Conservation (phyloP, 2,888 invertebrate species). For the Physocephala rufipes region DNA sequence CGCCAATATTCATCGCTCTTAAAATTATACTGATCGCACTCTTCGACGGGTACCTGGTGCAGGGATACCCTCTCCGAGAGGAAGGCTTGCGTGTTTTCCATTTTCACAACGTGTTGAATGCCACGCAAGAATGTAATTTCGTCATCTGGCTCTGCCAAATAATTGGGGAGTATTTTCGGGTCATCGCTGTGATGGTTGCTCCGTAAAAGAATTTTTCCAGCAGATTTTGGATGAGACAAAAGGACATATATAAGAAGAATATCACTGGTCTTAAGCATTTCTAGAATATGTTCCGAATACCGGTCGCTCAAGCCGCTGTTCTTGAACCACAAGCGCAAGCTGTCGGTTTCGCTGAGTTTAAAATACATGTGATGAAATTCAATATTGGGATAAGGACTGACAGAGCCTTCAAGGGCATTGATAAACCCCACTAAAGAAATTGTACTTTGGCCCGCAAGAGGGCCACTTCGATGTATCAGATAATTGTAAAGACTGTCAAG, state of each 20-base stretch:
- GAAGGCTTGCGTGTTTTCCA: slow-evolving; percentile 65
- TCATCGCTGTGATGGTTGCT: slow-evolving; percentile 69
- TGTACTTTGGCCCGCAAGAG: slow-evolving; percentile 63
- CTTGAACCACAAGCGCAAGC: slow-evolving; percentile 35
- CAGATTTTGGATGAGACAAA: slow-evolving; percentile 67
- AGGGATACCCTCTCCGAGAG: slow-evolving; percentile 56
- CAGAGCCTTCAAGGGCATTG: slow-evolving; percentile 66
- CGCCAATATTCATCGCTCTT: slow-evolving; percentile 70
- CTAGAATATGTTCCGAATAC: slow-evolving; percentile 39
- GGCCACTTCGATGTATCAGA: slow-evolving; percentile 67
- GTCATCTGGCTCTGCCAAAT: slow-evolving; percentile 71
- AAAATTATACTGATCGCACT: slow-evolving; percentile 53
- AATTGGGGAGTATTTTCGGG: slow-evolving; percentile 75
- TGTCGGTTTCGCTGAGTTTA: slow-evolving; percentile 44
- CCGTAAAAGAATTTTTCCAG: slow-evolving; percentile 68
- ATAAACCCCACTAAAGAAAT: slow-evolving; percentile 68
- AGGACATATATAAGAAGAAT: slow-evolving; percentile 64
- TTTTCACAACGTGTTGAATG: slow-evolving; percentile 60
- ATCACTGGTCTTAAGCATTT: slow-evolving; percentile 45
- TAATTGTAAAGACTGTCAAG: slow-evolving; percentile 65
- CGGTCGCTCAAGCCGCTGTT: slow-evolving; percentile 43
- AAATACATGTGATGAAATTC: slow-evolving; percentile 66
- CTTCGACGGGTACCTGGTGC: slow-evolving; percentile 48
- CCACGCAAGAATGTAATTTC: slow-evolving; percentile 68
- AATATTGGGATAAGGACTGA: slow-evolving; percentile 69